These are phyloP conservation scores for Pristionchus fissidentatus DNA, from an alignment of 2,888 invertebrate genomes.

Conservation along the genomic window DNA sequence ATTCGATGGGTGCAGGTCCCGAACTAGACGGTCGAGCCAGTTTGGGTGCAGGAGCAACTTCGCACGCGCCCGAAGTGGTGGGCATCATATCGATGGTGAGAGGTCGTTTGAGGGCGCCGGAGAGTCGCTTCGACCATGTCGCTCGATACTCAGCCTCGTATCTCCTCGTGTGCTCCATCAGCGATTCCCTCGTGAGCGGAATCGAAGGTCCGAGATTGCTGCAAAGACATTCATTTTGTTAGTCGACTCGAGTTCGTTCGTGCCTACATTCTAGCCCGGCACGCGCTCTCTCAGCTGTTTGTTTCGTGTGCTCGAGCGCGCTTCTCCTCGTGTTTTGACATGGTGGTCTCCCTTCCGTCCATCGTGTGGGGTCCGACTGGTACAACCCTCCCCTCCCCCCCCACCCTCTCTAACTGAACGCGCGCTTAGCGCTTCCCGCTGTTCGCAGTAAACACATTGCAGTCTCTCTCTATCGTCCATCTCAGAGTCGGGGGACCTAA, in stretches of 20 bases:
- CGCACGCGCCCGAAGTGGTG: not conserved
- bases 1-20: conserved; percentile 54
- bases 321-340: conserved; percentile 33
- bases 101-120: conserved; percentile 50
- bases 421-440: conserved; percentile 14
- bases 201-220: conserved; percentile 57
- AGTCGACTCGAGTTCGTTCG: not conserved
- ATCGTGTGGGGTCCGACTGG: not conserved
- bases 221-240: conserved; percentile 49
- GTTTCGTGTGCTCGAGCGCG: not conserved
- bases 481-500: conserved; percentile 15
- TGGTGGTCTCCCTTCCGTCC: not conserved
- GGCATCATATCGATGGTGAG: conserved; percentile 23
- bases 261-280: conserved; percentile 34
- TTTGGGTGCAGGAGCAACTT: conserved; percentile 51
- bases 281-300: conserved; percentile 30
- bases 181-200: conserved; percentile 69
- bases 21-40: conserved; percentile 54
- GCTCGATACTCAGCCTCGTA: conserved; percentile 72
- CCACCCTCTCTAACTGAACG: not conserved
- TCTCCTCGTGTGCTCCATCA: conserved; percentile 67
- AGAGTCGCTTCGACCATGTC: conserved; percentile 63
- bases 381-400: conserved; percentile 17
- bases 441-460: not conserved
- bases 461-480: not conserved